Evolutionary conservation across 2,888 invertebrate species (phyloP).

Genomic region (Rhingia campestris): DNA sequence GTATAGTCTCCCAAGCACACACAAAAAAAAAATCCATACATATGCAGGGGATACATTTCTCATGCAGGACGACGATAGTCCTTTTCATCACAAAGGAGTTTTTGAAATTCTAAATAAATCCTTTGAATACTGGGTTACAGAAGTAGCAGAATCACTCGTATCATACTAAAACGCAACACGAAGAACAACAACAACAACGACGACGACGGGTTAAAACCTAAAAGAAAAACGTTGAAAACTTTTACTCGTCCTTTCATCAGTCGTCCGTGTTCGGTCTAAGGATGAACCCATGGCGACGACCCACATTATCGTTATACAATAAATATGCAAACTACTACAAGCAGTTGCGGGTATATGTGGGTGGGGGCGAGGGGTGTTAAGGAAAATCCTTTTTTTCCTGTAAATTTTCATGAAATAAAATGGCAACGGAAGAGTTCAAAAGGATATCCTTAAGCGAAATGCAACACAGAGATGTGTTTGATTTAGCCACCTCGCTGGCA

Average conservation of each 20-base stretch:
- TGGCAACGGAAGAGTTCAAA: conserved; percentile 70
- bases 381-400: conserved; percentile 29
- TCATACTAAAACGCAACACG: conserved; percentile 4
- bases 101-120: conserved; percentile 74
- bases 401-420: conserved; percentile 55
- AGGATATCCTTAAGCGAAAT: conserved; percentile 72
- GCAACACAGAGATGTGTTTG: conserved; percentile 72
- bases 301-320: conserved; percentile 72
- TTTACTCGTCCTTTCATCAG: conserved; percentile 71
- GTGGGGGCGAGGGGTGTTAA: not conserved
- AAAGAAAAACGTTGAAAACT: conserved; percentile 71
- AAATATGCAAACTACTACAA: conserved; percentile 71
- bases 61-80: conserved; percentile 71
- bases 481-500: conserved; percentile 49
- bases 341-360: conserved; percentile 4
- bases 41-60: conserved; percentile 42
- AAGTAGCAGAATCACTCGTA: conserved; percentile 26
- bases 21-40: conserved; percentile 21
- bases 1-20: conserved; percentile 41
- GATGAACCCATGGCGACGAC: conserved; percentile 66
- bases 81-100: conserved; percentile 74
- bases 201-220: conserved; percentile 42
- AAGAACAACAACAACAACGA: conserved; percentile 13
- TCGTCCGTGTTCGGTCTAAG: conserved; percentile 53
- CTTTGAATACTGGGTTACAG: conserved; percentile 70